Percentiles rank a stretch among this genome's conserved stretches.
phyloP scores from a whole-genome alignment of 2,888 invertebrate genomes.

The Chymomyza procnemis region DNA sequence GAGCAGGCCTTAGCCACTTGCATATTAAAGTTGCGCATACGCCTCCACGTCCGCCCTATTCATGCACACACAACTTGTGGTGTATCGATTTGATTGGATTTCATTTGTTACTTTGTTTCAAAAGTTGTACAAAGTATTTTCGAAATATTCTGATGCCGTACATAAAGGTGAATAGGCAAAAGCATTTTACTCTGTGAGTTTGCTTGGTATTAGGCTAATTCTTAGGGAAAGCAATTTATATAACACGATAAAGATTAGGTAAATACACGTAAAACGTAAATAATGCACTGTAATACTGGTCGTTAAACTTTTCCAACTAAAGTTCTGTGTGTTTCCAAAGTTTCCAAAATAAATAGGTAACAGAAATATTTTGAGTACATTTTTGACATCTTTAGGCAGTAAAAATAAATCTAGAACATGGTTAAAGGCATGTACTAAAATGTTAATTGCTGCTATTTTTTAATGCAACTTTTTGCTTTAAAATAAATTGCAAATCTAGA shows the following conservation, averaged over 20 bases:
- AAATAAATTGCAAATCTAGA: too few relatives aligned
- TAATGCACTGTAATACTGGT: background rate
- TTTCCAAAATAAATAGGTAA: too few relatives aligned
- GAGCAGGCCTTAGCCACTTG: background rate
- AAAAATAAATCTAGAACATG: too few relatives aligned
- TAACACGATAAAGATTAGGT: slow-evolving; percentile 16
- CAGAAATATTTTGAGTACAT: too few relatives aligned
- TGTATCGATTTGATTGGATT: slow-evolving; percentile 74
- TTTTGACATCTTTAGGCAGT: too few relatives aligned
- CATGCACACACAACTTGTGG: slow-evolving; percentile 25
- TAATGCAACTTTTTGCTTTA: too few relatives aligned
- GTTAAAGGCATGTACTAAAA: too few relatives aligned
- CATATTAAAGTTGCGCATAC: background rate
- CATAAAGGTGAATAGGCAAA: background rate
- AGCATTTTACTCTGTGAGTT: background rate
- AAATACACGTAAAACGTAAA: slow-evolving; percentile 36
- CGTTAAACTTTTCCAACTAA: too few relatives aligned
- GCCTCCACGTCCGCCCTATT: background rate
- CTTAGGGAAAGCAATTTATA: background rate
- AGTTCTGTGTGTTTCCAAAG: too few relatives aligned
- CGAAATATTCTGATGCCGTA: slow-evolving; percentile 37
- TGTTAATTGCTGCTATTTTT: too few relatives aligned
- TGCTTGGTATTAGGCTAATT: background rate
- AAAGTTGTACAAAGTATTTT: slow-evolving; percentile 55
- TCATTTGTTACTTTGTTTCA: slow-evolving; percentile 49